phyloP scores from a whole-genome alignment of 2,797 vertebrate genomes.

The Carduelis carduelis region DNA sequence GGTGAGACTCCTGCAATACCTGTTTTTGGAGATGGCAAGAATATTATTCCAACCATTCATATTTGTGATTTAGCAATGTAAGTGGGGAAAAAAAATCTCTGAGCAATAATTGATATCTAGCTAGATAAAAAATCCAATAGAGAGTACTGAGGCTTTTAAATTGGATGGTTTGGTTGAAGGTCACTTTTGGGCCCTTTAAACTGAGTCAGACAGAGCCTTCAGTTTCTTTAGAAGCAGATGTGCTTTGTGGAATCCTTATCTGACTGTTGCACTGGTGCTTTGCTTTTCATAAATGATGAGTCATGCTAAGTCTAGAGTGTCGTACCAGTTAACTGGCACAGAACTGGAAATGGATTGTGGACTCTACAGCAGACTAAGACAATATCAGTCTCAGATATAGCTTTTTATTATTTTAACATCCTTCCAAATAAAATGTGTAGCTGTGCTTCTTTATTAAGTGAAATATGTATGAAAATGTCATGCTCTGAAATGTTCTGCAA shows the following conservation, averaged over 20 bases:
- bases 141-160: neutral
- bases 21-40: constrained; percentile 86
- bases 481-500: neutral
- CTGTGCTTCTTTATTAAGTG: neutral
- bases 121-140: neutral
- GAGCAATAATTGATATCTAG: neutral
- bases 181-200: neutral
- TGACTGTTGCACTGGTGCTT: neutral
- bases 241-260: neutral
- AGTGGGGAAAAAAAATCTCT: neutral
- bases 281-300: neutral
- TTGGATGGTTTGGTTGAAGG: neutral
- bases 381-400: neutral
- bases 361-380: neutral
- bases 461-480: neutral
- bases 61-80: constrained; percentile 88
- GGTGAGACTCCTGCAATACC: constrained; percentile 77
- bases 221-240: neutral
- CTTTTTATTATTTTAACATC: neutral
- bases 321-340: neutral
- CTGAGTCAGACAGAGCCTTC: neutral
- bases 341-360: neutral
- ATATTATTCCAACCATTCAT: constrained; percentile 87
- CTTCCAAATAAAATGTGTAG: neutral
- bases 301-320: neutral